phyloP scores from a whole-genome alignment of 2,113 vertebrate species.

The Carollia perspicillata region DNA sequence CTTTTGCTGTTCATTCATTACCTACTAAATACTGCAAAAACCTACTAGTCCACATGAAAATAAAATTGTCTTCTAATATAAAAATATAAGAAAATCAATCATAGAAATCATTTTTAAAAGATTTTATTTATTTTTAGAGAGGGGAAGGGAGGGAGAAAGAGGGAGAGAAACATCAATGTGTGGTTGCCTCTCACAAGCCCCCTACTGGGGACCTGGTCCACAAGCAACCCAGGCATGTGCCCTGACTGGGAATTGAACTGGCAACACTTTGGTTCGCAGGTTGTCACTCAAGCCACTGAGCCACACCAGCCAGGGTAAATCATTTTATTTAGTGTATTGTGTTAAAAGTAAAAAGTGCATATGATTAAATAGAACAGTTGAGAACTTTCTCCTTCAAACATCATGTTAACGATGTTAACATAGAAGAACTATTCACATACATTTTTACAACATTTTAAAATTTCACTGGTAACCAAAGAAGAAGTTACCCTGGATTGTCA shows the following conservation, averaged over 20 bases:
- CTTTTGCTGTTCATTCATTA: conserved; percentile 1
- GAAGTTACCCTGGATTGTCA: background rate
- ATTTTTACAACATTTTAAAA: background rate
- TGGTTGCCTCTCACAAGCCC: too few relatives aligned
- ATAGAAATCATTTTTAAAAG: background rate
- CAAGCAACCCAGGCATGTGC: too few relatives aligned
- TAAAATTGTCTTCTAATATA: background rate
- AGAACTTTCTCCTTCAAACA: background rate
- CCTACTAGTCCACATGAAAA: background rate
- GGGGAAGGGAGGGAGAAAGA: too few relatives aligned
- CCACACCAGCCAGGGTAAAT: background rate
- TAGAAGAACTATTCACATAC: background rate
- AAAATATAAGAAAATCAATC: background rate
- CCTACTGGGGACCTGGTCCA: too few relatives aligned
- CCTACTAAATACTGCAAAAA: background rate
- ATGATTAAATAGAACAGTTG: background rate
- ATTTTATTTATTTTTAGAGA: too few relatives aligned
- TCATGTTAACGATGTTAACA: background rate
- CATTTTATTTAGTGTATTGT: background rate
- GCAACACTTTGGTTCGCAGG: too few relatives aligned
- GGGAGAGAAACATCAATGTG: too few relatives aligned
- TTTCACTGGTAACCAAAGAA: background rate
- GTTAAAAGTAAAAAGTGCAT: background rate
- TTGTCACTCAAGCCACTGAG: too few relatives aligned
- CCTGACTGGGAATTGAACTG: too few relatives aligned